phyloP scores from a whole-genome alignment of 2,888 invertebrate species.

The Luffia ferchaultella region DNA sequence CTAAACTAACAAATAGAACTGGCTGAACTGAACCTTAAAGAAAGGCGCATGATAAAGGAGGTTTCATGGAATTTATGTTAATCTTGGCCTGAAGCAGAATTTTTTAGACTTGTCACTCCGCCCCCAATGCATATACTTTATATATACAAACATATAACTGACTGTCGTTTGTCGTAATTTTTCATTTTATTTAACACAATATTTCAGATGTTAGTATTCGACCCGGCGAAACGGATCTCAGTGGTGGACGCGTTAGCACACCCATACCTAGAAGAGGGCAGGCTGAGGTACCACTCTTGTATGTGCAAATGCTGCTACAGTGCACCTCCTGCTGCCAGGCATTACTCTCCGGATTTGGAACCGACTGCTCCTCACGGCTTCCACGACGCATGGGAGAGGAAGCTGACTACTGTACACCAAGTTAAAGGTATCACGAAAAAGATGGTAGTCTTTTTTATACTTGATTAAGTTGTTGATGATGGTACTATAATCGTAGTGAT shows the following conservation, averaged over 20 bases:
- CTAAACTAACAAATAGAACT: too few relatives aligned
- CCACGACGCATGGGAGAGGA: constrained; percentile 97
- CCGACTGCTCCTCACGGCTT: constrained; percentile 90
- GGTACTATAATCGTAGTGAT: background rate
- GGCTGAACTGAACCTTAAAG: too few relatives aligned
- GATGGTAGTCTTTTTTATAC: constrained; percentile 9
- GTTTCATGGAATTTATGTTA: too few relatives aligned
- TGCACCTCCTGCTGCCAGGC: constrained; percentile 67
- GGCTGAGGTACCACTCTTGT: constrained; percentile 98
- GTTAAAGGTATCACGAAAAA: constrained; percentile 92
- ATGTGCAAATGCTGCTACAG: constrained; percentile 98
- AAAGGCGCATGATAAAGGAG: too few relatives aligned
- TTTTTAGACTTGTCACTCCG: too few relatives aligned
- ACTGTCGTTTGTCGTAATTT: too few relatives aligned
- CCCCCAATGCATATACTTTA: too few relatives aligned
- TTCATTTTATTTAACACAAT: too few relatives aligned
- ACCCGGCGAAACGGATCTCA: constrained; percentile 95
- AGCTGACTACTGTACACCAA: constrained; percentile 90
- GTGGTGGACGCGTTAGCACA: constrained; percentile 96
- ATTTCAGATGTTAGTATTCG: constrained; percentile 97
- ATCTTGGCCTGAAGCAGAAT: too few relatives aligned
- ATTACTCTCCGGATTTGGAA: constrained; percentile 92
- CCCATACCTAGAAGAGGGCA: constrained; percentile 97
- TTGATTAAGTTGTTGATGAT: background rate
- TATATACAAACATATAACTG: too few relatives aligned